Percentiles rank a stretch among this genome's conserved stretches.
Evolutionary conservation across 1,140 invertebrate genomes (phyloP).

Genomic region (Argopecten irradians): DNA sequence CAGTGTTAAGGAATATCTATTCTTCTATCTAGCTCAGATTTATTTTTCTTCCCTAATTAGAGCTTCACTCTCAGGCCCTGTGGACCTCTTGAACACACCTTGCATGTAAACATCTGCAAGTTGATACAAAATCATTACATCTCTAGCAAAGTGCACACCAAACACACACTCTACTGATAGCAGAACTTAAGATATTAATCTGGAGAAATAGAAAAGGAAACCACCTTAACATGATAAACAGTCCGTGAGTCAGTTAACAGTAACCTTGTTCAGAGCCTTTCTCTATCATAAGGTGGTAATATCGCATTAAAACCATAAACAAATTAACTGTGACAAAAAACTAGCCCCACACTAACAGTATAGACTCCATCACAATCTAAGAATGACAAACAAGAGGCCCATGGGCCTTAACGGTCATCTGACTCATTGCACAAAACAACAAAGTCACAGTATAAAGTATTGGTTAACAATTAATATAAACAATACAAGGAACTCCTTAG

Average conservation of each 20-base stretch:
- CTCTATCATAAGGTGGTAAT: neutral
- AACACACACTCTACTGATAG: neutral
- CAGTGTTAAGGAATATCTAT: too few relatives aligned
- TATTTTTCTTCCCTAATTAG: neutral
- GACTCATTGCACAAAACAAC: too few relatives aligned
- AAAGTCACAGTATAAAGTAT: too few relatives aligned
- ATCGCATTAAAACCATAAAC: neutral
- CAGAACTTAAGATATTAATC: neutral
- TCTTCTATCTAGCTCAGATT: neutral
- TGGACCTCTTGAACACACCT: neutral
- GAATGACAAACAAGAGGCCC: too few relatives aligned
- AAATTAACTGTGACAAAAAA: neutral
- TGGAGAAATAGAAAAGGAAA: neutral
- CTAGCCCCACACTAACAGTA: neutral
- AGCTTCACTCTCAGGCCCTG: neutral
- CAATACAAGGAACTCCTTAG: too few relatives aligned
- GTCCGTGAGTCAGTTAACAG: neutral
- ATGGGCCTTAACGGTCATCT: too few relatives aligned
- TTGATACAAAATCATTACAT: neutral
- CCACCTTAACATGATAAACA: neutral
- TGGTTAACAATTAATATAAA: too few relatives aligned
- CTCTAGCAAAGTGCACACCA: slow-evolving; percentile 1
- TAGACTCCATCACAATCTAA: neutral
- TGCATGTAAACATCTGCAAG: neutral
- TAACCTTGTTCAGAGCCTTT: neutral